Percentiles rank a stretch among this genome's conserved stretches.
These are phyloP conservation scores for Lacerta bilineata DNA, from an alignment of 2,797 vertebrate species.

Conservation along the genomic window DNA sequence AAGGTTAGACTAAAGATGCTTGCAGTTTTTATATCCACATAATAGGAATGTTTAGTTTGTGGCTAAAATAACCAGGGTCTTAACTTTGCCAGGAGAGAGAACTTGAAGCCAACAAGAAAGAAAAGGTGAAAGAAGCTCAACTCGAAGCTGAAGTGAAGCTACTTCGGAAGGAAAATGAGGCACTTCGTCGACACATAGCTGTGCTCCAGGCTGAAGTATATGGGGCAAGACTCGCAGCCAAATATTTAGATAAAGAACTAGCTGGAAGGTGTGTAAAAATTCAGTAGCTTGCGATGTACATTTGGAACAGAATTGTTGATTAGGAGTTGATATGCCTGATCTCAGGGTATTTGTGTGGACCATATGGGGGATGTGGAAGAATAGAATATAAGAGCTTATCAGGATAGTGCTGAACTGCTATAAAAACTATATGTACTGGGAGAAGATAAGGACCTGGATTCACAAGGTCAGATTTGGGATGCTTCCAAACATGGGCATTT, in stretches of 20 bases:
- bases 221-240: slow-evolving; percentile 94
- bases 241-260: slow-evolving; percentile 97
- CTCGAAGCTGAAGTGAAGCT: slow-evolving; percentile 92
- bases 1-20: background rate
- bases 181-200: slow-evolving; percentile 95
- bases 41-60: background rate
- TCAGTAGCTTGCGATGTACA: background rate
- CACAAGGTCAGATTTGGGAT: too few species aligned
- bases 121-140: slow-evolving; percentile 91
- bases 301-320: background rate
- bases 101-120: slow-evolving; percentile 92
- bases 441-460: background rate
- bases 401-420: background rate
- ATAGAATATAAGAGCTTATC: background rate
- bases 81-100: slow-evolving; percentile 88
- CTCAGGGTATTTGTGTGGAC: background rate
- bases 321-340: background rate
- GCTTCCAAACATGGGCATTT: too few species aligned
- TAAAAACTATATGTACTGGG: background rate
- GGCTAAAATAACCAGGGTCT: background rate
- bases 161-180: slow-evolving; percentile 94
- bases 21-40: background rate
- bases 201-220: slow-evolving; percentile 98
- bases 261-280: slow-evolving; percentile 89
- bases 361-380: background rate